phyloP scores from a whole-genome alignment of 2,888 invertebrate genomes.

The Noctua janthina region DNA sequence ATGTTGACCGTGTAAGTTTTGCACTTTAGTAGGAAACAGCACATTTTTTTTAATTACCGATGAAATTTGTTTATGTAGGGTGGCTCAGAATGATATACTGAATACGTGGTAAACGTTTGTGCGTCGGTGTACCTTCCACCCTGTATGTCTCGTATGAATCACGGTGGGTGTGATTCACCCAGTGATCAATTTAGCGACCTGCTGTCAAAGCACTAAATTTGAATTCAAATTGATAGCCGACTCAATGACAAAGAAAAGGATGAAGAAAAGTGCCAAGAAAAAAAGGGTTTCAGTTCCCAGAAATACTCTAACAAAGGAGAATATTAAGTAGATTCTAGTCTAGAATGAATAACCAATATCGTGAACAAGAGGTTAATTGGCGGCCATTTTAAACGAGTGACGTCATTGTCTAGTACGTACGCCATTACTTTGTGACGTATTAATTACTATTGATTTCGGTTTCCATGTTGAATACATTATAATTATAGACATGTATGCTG shows the following conservation, averaged over 20 bases:
- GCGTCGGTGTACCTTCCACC: too few relatives aligned
- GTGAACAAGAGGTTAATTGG: neutral
- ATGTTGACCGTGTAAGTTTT: too few relatives aligned
- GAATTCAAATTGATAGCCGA: neutral
- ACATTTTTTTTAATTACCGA: too few relatives aligned
- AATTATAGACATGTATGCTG: slow-evolving; percentile 7
- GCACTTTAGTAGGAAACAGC: too few relatives aligned
- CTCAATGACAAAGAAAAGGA: neutral
- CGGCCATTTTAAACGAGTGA: slow-evolving; percentile 24
- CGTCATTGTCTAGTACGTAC: slow-evolving; percentile 15
- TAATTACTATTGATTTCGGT: slow-evolving; percentile 7
- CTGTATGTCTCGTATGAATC: neutral
- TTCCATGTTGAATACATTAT: neutral
- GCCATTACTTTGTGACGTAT: slow-evolving; percentile 30
- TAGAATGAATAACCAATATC: neutral
- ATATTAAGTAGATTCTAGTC: neutral
- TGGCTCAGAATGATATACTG: too few relatives aligned
- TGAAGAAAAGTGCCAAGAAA: neutral
- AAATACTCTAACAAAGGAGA: neutral
- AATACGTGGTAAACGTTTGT: too few relatives aligned
- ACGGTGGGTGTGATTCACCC: neutral
- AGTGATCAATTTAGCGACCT: neutral
- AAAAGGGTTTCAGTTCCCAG: neutral
- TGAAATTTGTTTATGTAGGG: too few relatives aligned
- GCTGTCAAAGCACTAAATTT: neutral